phyloP scores from a whole-genome alignment of 2,888 invertebrate species.

The Alviniconcha strummeri region DNA sequence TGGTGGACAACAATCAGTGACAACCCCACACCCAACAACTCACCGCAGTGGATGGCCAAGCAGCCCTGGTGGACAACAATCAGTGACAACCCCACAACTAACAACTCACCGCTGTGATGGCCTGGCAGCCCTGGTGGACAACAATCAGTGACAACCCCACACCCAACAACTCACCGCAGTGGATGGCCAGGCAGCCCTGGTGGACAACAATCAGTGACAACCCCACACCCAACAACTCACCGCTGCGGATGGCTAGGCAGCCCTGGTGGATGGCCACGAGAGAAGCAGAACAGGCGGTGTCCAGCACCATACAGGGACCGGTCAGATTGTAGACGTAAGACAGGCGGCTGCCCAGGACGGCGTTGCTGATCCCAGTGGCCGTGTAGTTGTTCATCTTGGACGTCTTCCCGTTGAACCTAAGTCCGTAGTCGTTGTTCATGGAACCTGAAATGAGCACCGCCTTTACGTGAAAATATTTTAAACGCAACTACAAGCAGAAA shows the following conservation, averaged over 20 bases:
- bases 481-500: not conserved
- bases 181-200: too few species aligned
- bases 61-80: too few species aligned
- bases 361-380: constrained; percentile 37
- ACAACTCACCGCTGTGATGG: too few species aligned
- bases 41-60: too few species aligned
- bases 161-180: too few species aligned
- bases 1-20: too few species aligned
- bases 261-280: constrained; percentile 55
- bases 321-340: constrained; percentile 46
- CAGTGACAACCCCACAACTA: too few species aligned
- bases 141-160: too few species aligned
- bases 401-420: not conserved
- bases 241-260: constrained; percentile 45
- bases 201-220: too few species aligned
- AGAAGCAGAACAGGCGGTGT: constrained; percentile 52
- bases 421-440: constrained; percentile 49
- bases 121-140: too few species aligned
- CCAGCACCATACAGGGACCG: constrained; percentile 47
- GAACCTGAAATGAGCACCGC: constrained; percentile 35
- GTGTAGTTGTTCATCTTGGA: constrained; percentile 36
- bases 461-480: not conserved
- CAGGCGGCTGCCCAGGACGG: constrained; percentile 42
- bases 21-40: too few species aligned
- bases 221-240: too few species aligned